Conservation (phyloP, 2,888 invertebrate genomes). For the Tenthredo livida region DNA sequence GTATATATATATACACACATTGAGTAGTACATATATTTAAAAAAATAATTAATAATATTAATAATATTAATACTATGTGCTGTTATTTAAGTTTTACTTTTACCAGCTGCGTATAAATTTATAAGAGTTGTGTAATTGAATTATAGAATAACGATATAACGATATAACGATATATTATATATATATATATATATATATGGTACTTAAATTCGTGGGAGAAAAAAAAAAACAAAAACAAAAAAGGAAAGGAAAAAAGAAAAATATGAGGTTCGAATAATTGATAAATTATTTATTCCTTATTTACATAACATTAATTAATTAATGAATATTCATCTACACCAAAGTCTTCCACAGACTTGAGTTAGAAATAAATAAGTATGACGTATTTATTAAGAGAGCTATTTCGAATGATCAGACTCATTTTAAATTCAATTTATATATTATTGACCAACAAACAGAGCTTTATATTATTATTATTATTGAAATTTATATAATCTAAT, state of each 20-base stretch:
- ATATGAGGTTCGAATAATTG: neutral
- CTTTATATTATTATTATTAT: neutral
- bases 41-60: neutral
- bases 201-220: neutral
- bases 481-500: neutral
- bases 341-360: constrained; percentile 24
- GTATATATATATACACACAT: neutral
- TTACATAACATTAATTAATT: no score
- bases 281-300: neutral
- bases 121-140: neutral
- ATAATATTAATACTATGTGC: neutral
- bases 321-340: no score
- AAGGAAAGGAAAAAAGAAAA: no score
- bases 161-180: neutral
- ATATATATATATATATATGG: no score
- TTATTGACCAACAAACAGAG: constrained; percentile 4
- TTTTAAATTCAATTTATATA: neutral
- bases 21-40: neutral
- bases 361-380: neutral
- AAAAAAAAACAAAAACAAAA: no score
- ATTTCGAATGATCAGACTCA: neutral
- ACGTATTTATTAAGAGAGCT: neutral
- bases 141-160: neutral
- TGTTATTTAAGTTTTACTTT: neutral
- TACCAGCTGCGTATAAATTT: neutral